Evolutionary conservation across 2,888 invertebrate genomes (phyloP).

Genomic region (Seladonia tumulorum): DNA sequence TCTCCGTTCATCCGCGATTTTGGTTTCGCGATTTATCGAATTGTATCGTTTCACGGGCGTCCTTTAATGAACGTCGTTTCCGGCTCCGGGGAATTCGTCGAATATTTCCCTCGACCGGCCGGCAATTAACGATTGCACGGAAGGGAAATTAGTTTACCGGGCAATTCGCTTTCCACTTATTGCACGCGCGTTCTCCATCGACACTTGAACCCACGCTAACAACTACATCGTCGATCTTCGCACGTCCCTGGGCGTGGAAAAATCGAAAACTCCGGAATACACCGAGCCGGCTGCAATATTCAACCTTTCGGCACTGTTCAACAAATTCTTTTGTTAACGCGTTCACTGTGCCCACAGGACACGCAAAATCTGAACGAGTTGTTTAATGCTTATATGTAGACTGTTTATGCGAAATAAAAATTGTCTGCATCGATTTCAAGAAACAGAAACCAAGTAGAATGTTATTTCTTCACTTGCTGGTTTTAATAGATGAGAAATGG

Average conservation of each 20-base stretch:
- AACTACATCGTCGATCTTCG: background rate
- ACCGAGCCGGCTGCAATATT: no score
- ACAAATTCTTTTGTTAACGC: no score
- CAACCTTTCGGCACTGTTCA: no score
- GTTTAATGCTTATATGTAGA: no score
- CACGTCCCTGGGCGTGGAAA: background rate
- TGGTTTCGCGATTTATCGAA: conserved; percentile 28
- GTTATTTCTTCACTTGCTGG: no score
- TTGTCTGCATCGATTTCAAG: no score
- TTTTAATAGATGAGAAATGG: no score
- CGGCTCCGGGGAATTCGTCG: background rate
- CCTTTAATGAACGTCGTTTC: conserved; percentile 35
- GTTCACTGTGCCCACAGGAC: no score
- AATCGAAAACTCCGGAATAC: no score
- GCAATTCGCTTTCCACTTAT: conserved; percentile 10
- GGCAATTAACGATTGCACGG: conserved; percentile 23
- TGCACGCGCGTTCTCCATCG: background rate
- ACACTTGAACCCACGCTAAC: background rate
- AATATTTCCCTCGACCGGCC: conserved; percentile 4
- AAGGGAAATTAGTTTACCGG: background rate
- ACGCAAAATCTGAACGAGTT: no score
- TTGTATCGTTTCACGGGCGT: conserved; percentile 26
- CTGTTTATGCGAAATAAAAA: no score
- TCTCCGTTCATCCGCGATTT: conserved; percentile 50
- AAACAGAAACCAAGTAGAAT: no score